Conservation (phyloP, 2,113 vertebrate genomes). For the Gavialis gangeticus region DNA sequence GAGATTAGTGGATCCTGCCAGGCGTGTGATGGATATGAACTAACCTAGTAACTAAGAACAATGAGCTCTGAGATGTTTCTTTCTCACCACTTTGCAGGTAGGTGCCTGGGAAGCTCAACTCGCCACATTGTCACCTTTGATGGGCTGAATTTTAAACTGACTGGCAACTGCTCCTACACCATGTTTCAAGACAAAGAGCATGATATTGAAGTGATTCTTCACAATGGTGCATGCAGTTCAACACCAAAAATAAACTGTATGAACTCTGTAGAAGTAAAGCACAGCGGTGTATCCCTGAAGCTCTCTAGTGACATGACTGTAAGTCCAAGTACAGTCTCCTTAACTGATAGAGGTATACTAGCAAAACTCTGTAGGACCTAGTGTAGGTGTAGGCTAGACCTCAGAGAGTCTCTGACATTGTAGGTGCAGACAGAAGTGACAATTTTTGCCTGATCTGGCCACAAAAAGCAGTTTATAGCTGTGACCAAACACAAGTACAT, state of each 20-base stretch:
- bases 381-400: too few species aligned
- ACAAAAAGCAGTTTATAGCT: too few species aligned
- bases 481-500: too few species aligned
- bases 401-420: too few species aligned
- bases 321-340: background rate
- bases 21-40: background rate
- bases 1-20: background rate
- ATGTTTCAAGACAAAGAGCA: slow-evolving; percentile 81
- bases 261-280: slow-evolving; percentile 88
- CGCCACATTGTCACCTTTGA: slow-evolving; percentile 93
- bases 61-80: rapidly evolving
- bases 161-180: slow-evolving; percentile 89
- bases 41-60: background rate
- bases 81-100: slow-evolving; percentile 77
- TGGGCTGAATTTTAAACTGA: slow-evolving; percentile 88
- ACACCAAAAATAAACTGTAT: slow-evolving; percentile 84
- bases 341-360: too few species aligned
- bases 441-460: background rate
- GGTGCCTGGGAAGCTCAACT: slow-evolving; percentile 92
- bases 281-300: slow-evolving; percentile 73
- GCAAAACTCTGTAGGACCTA: too few species aligned
- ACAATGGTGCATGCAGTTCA: slow-evolving; percentile 83
- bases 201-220: slow-evolving; percentile 85
- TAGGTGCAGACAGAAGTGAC: background rate
- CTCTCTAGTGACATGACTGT: slow-evolving; percentile 90